phyloP scores from a whole-genome alignment of 2,797 vertebrate species.

The Parauchenoglanis punctatus region DNA sequence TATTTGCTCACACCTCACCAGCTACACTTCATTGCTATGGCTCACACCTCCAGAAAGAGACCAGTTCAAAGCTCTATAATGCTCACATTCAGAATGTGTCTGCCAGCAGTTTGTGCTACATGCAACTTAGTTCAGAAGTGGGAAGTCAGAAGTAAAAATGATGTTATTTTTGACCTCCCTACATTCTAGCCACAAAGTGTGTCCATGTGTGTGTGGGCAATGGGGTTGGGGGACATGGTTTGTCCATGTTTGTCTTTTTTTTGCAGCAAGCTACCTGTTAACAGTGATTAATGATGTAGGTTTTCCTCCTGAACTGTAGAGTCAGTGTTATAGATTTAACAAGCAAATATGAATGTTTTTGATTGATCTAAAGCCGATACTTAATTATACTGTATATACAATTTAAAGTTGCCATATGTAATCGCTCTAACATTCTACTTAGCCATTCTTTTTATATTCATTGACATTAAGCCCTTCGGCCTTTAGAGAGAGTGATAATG shows the following conservation, averaged over 20 bases:
- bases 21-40: conserved; percentile 18
- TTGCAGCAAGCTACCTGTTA: too few species aligned
- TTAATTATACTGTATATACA: neutral
- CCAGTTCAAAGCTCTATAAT: conserved; percentile 2
- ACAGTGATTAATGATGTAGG: too few species aligned
- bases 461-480: neutral
- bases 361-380: neutral
- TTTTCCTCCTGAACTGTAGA: too few species aligned
- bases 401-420: too few species aligned
- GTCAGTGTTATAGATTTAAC: too few species aligned
- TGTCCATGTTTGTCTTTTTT: too few species aligned
- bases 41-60: conserved; percentile 22
- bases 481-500: neutral
- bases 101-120: neutral
- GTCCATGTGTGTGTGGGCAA: too few species aligned
- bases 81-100: neutral
- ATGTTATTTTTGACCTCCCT: too few species aligned
- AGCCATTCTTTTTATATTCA: neutral
- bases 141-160: neutral
- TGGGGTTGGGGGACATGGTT: too few species aligned
- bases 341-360: too few species aligned
- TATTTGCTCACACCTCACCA: conserved; percentile 13
- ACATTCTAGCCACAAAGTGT: too few species aligned
- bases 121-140: neutral
- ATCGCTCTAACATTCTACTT: neutral